These are phyloP conservation scores for Pammene fasciana DNA, from an alignment of 2,888 invertebrate species.

Conservation along the genomic window DNA sequence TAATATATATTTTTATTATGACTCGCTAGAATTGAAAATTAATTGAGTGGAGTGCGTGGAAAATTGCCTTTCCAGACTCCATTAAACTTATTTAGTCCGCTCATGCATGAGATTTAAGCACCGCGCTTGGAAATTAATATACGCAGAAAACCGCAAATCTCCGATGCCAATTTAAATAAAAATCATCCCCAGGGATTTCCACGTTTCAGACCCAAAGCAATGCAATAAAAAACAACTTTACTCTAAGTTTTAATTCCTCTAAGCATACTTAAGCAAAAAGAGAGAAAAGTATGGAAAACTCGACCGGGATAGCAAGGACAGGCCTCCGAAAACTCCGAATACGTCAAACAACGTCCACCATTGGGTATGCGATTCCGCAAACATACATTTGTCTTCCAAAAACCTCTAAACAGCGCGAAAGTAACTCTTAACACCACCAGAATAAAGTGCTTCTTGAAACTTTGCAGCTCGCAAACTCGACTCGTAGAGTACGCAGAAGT, in stretches of 20 bases:
- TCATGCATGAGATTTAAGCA: conserved; percentile 35
- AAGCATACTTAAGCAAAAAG: conserved; percentile 64
- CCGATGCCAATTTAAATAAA: conserved; percentile 41
- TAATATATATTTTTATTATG: too few species aligned
- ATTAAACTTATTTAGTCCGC: conserved; percentile 33
- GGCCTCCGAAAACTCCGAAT: conserved; percentile 42
- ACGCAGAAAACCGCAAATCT: conserved; percentile 32
- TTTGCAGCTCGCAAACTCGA: conserved; percentile 14
- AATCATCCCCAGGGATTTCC: conserved; percentile 40
- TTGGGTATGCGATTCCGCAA: conserved; percentile 41
- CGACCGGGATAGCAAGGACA: conserved; percentile 48
- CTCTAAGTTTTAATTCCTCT: conserved; percentile 62
- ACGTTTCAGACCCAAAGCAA: conserved; percentile 50
- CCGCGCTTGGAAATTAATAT: conserved; percentile 36
- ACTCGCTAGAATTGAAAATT: conserved; percentile 16
- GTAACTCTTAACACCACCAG: not conserved
- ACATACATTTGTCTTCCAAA: conserved; percentile 5
- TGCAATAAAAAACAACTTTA: conserved; percentile 58
- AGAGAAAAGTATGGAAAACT: conserved; percentile 50
- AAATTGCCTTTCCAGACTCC: conserved; percentile 39
- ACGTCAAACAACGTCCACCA: conserved; percentile 57
- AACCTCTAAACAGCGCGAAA: not conserved
- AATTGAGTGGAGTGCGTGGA: conserved; percentile 29
- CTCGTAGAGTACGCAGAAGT: conserved; percentile 53
- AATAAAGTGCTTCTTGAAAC: not conserved